A percentile compares a stretch with the other conserved stretches of the same genome.
phyloP scores from a whole-genome alignment of 2,113 vertebrate species.

The Cacatua alba region DNA sequence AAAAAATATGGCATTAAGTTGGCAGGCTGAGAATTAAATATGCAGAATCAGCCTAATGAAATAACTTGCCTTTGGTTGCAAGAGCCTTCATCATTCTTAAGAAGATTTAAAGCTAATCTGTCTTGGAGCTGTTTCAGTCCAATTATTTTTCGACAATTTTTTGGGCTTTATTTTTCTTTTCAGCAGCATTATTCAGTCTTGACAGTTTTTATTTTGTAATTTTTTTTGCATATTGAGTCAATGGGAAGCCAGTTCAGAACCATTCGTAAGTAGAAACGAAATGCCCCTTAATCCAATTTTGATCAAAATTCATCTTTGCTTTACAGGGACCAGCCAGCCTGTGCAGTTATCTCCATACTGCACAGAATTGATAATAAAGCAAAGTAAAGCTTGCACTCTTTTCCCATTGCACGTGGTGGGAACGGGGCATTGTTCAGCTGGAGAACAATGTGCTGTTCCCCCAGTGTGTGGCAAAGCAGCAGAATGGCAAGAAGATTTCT shows the following conservation, averaged over 20 bases:
- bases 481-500: slow-evolving; percentile 4
- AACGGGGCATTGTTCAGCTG: slow-evolving; percentile 33
- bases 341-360: slow-evolving; percentile 18
- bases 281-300: slow-evolving; percentile 64
- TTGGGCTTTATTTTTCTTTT: not conserved
- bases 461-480: not conserved
- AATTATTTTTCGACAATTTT: slow-evolving; percentile 18
- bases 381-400: slow-evolving; percentile 38
- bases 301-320: slow-evolving; percentile 60
- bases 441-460: slow-evolving; percentile 42
- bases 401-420: slow-evolving; percentile 2
- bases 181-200: slow-evolving; percentile 48
- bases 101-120: slow-evolving; percentile 68
- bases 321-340: slow-evolving; percentile 4
- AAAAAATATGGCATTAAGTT: slow-evolving; percentile 43
- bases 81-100: slow-evolving; percentile 35
- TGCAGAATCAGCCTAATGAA: slow-evolving; percentile 59
- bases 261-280: slow-evolving; percentile 67
- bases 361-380: slow-evolving; percentile 55
- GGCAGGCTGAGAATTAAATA: slow-evolving; percentile 25
- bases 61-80: slow-evolving; percentile 56
- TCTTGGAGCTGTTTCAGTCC: slow-evolving; percentile 37
- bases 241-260: slow-evolving; percentile 56
- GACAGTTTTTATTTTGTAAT: slow-evolving; percentile 18
- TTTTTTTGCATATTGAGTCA: slow-evolving; percentile 44